These are phyloP conservation scores for Seira sanloemensis DNA, from an alignment of 2,888 invertebrate species.

Conservation along the genomic window DNA sequence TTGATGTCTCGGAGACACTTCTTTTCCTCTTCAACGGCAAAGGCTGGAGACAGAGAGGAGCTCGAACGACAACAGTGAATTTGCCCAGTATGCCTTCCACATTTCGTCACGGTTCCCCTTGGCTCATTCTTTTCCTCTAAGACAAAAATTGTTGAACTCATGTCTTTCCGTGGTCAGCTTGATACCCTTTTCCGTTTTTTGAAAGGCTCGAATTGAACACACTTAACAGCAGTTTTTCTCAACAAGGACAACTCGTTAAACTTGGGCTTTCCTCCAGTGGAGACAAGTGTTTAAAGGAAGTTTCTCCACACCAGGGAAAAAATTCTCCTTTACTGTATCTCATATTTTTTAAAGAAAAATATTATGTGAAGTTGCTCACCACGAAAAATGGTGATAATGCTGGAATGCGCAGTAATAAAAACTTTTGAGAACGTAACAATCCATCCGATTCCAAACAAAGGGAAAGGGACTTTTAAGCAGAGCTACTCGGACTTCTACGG, in stretches of 20 bases:
- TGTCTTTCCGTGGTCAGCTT: slow-evolving; percentile 19
- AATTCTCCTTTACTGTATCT: background rate
- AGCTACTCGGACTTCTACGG: too few species aligned
- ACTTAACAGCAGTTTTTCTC: slow-evolving; percentile 10
- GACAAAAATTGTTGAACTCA: background rate
- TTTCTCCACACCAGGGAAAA: slow-evolving; percentile 9
- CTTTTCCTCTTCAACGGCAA: slow-evolving; percentile 7
- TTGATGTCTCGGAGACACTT: slow-evolving; percentile 36
- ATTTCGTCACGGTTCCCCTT: slow-evolving; percentile 26
- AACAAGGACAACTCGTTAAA: slow-evolving; percentile 20
- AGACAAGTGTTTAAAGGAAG: slow-evolving; percentile 5
- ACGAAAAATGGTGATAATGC: background rate
- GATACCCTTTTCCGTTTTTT: background rate
- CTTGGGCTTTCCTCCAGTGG: background rate
- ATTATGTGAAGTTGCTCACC: background rate
- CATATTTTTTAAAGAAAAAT: slow-evolving; percentile 8
- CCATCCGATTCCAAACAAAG: background rate
- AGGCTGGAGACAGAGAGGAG: background rate
- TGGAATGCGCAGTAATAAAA: background rate
- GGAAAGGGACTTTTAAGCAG: background rate
- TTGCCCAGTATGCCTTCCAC: background rate
- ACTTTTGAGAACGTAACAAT: background rate
- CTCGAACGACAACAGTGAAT: background rate
- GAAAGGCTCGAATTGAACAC: background rate
- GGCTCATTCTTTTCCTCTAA: background rate